These are phyloP conservation scores for Ephydatia muelleri DNA, from an alignment of 37 sponge, comb jelly and placozoan genomes.

Conservation along the genomic window DNA sequence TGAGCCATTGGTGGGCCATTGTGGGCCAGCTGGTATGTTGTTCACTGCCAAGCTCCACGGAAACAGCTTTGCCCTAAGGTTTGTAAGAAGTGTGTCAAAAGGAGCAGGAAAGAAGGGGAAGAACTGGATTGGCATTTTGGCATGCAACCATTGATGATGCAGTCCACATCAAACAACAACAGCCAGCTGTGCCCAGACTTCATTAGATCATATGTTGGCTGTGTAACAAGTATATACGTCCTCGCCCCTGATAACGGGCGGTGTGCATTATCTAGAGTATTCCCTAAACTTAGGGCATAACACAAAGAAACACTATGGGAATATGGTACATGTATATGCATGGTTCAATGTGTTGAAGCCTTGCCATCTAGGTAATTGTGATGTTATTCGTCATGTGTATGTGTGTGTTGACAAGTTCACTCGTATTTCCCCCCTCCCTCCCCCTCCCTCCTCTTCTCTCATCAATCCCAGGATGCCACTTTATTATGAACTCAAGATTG, in stretches of 20 bases:
- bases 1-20: not conserved
- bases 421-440: not conserved
- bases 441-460: not conserved
- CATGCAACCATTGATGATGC: too few relatives aligned
- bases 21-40: not conserved
- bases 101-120: too few relatives aligned
- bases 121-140: too few relatives aligned
- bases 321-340: too few relatives aligned
- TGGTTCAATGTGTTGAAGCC: not conserved
- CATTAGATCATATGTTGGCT: too few relatives aligned
- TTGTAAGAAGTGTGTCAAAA: not conserved
- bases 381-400: not conserved
- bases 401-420: not conserved
- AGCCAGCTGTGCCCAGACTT: too few relatives aligned
- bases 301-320: too few relatives aligned
- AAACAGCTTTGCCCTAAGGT: not conserved
- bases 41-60: not conserved
- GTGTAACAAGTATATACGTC: too few relatives aligned
- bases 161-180: too few relatives aligned
- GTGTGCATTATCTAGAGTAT: too few relatives aligned
- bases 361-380: not conserved
- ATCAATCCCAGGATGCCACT: constrained; percentile 72
- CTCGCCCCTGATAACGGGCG: too few relatives aligned
- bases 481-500: constrained; percentile 88
- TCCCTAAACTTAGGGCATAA: too few relatives aligned